Percentiles rank a stretch among this genome's conserved stretches.
These are phyloP conservation scores for Colletes collaris DNA, from an alignment of 2,888 invertebrate species.

Conservation along the genomic window DNA sequence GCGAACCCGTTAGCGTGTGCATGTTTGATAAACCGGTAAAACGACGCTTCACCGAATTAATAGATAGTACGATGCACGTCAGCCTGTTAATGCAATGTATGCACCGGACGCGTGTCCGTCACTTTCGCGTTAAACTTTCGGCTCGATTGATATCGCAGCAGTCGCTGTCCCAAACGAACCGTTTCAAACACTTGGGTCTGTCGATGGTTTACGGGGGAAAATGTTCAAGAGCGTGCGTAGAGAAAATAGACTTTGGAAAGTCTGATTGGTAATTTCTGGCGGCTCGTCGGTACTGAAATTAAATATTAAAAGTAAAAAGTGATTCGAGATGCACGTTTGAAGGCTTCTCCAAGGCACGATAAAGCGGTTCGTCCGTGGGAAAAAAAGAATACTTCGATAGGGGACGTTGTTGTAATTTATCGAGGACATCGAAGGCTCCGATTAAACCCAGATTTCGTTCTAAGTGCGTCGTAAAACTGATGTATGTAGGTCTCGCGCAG, in stretches of 20 bases:
- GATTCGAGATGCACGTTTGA: too few relatives aligned
- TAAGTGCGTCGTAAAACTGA: conserved; percentile 52
- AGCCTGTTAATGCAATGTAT: conserved; percentile 28
- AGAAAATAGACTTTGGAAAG: too few relatives aligned
- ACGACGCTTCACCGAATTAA: conserved; percentile 39
- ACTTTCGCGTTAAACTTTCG: conserved; percentile 16
- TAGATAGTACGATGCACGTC: conserved; percentile 27
- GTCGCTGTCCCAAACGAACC: too few relatives aligned
- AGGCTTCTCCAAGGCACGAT: background rate
- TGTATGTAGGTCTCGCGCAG: conserved; percentile 16
- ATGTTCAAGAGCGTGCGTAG: too few relatives aligned
- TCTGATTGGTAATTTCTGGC: too few relatives aligned
- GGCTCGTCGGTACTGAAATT: too few relatives aligned
- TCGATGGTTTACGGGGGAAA: too few relatives aligned
- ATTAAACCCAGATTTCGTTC: conserved; percentile 43
- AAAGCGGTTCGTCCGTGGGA: background rate
- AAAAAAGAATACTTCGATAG: conserved; percentile 11
- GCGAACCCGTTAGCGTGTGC: conserved; percentile 1
- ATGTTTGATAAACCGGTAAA: conserved; percentile 13
- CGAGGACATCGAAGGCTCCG: conserved; percentile 12
- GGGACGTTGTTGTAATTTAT: conserved; percentile 31
- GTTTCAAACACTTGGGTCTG: too few relatives aligned
- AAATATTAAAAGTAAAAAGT: too few relatives aligned
- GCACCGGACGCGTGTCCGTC: background rate
- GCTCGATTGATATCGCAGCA: conserved; percentile 2